Percentiles rank a stretch among this genome's conserved stretches.
phyloP scores from a whole-genome alignment of 64 coral and sea anemone genomes.

The Stichodactyla helianthus region DNA sequence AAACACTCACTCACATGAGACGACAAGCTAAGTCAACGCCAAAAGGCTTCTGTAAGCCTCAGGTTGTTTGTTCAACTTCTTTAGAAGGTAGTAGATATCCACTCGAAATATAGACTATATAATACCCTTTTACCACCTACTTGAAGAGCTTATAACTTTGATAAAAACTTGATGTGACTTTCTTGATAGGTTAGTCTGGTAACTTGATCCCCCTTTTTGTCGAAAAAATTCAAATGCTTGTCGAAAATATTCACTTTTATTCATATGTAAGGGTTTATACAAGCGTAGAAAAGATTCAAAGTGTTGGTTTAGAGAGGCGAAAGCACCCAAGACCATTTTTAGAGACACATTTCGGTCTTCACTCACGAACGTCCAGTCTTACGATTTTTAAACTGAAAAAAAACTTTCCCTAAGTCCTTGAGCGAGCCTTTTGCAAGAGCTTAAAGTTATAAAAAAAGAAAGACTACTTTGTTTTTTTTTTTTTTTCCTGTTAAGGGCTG shows the following conservation, averaged over 20 bases:
- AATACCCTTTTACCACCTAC: slow-evolving; percentile 8
- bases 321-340: background rate
- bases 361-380: background rate
- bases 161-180: slow-evolving; percentile 10
- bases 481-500: background rate
- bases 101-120: background rate
- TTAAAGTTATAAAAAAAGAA: background rate
- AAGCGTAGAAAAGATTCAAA: background rate
- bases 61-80: slow-evolving; percentile 3
- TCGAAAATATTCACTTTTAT: slow-evolving; percentile 23
- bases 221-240: background rate
- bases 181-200: background rate
- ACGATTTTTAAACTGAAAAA: too few species aligned
- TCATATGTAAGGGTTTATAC: slow-evolving; percentile 14
- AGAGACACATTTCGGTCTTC: background rate
- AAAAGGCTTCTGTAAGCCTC: background rate
- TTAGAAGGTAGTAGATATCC: background rate
- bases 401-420: too few species aligned
- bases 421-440: background rate
- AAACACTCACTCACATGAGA: background rate
- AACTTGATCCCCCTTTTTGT: slow-evolving; percentile 22
- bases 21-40: background rate
- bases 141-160: background rate
- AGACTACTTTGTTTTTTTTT: background rate
- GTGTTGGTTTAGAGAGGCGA: background rate